Percentiles rank a stretch among this genome's conserved stretches.
Conservation (phyloP, 2,888 invertebrate species). For the Platycnemis pennipes region DNA sequence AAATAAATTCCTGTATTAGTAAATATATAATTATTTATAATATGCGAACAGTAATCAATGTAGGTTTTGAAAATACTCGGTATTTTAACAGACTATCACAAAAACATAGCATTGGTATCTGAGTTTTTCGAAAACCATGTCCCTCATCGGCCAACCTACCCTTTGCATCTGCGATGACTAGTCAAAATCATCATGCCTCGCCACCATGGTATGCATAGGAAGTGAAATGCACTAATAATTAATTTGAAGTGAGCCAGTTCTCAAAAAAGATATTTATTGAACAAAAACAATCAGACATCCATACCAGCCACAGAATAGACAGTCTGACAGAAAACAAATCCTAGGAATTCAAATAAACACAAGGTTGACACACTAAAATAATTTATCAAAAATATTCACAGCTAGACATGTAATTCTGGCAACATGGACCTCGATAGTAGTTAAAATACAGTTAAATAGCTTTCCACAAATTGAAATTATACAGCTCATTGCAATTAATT, state of each 20-base stretch:
- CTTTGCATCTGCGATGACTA: too few relatives aligned
- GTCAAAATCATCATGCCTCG: too few relatives aligned
- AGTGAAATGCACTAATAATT: neutral
- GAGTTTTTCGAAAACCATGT: too few relatives aligned
- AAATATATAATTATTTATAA: too few relatives aligned
- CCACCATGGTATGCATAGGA: too few relatives aligned
- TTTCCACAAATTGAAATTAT: neutral
- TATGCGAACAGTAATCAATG: too few relatives aligned
- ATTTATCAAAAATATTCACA: slow-evolving; percentile 63
- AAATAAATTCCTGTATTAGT: too few relatives aligned
- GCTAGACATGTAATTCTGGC: neutral
- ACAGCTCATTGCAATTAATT: neutral
- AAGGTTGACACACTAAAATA: slow-evolving; percentile 48
- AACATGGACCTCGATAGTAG: neutral
- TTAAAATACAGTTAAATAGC: slow-evolving; percentile 18
- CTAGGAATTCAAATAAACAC: neutral
- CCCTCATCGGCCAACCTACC: too few relatives aligned
- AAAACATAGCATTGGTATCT: too few relatives aligned
- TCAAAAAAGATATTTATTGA: slow-evolving; percentile 14
- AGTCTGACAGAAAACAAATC: neutral
- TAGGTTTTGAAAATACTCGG: too few relatives aligned
- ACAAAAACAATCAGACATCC: neutral
- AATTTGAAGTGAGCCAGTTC: neutral
- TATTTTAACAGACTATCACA: too few relatives aligned
- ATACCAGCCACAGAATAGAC: neutral